phyloP scores from a whole-genome alignment of 2,113 vertebrate genomes.

The Gnathonemus echidnorhynchus region DNA sequence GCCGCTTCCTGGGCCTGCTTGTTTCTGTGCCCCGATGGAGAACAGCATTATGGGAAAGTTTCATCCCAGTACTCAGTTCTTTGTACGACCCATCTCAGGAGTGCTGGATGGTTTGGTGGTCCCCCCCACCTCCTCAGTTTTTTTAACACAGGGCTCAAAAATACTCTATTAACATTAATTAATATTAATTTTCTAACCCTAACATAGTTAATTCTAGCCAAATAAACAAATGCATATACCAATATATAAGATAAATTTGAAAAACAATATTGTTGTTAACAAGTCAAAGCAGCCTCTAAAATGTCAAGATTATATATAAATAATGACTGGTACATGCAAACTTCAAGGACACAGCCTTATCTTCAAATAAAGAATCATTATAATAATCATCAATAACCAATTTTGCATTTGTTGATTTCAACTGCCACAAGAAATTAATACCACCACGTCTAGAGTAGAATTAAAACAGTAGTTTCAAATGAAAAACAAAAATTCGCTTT shows the following conservation, averaged over 20 bases:
- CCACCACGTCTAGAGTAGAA: background rate
- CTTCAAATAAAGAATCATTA: background rate
- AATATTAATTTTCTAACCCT: background rate
- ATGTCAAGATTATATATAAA: background rate
- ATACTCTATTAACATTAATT: background rate
- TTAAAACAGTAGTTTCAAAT: background rate
- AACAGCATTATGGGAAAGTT: constrained; percentile 63
- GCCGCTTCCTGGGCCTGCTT: constrained; percentile 46
- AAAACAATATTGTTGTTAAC: background rate
- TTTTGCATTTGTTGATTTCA: background rate
- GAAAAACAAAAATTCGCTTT: background rate
- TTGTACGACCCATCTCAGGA: background rate
- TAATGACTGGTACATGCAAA: background rate
- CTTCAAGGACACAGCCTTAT: background rate
- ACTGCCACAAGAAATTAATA: background rate
- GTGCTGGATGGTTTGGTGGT: background rate
- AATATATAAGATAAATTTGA: background rate
- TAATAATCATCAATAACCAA: background rate
- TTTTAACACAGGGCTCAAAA: background rate
- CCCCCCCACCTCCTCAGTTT: background rate
- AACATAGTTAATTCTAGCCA: background rate
- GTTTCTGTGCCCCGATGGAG: constrained; percentile 59
- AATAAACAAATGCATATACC: background rate
- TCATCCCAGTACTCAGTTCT: background rate
- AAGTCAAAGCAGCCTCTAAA: background rate